phyloP scores from a whole-genome alignment of 1,140 invertebrate species.

The Atopsyche davidsoni region DNA sequence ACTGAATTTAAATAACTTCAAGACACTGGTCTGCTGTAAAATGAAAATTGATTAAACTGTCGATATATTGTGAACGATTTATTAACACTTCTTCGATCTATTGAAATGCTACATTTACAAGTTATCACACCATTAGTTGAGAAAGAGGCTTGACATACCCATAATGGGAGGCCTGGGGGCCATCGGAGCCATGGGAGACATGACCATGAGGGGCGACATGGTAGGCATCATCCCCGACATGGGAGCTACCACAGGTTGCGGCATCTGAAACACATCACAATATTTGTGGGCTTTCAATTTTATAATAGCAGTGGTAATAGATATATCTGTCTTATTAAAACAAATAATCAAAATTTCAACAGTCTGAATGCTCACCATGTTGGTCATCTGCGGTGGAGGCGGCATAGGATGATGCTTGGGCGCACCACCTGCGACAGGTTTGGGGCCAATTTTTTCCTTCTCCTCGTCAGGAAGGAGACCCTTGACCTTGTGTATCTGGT shows the following conservation, averaged over 20 bases:
- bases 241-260: constrained; percentile 41
- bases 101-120: too few relatives aligned
- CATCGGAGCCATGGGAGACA: constrained; percentile 40
- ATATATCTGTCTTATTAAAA: background rate
- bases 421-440: constrained; percentile 53
- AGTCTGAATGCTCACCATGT: background rate
- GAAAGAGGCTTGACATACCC: too few relatives aligned
- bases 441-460: constrained; percentile 85
- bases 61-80: too few relatives aligned
- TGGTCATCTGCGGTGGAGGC: constrained; percentile 11
- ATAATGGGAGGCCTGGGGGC: constrained; percentile 23
- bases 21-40: too few relatives aligned
- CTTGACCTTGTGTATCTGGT: constrained; percentile 94
- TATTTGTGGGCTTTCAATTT: background rate
- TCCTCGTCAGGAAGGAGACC: constrained; percentile 89
- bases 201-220: constrained; percentile 55
- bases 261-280: constrained; percentile 15
- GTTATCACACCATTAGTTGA: too few relatives aligned
- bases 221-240: constrained; percentile 64
- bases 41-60: too few relatives aligned
- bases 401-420: constrained; percentile 32
- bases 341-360: background rate
- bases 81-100: too few relatives aligned
- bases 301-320: background rate
- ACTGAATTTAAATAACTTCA: too few relatives aligned